A percentile compares a stretch with the other conserved stretches of the same genome.
phyloP scores from a whole-genome alignment of 2,113 vertebrate genomes.

The Eleginops maclovinus region DNA sequence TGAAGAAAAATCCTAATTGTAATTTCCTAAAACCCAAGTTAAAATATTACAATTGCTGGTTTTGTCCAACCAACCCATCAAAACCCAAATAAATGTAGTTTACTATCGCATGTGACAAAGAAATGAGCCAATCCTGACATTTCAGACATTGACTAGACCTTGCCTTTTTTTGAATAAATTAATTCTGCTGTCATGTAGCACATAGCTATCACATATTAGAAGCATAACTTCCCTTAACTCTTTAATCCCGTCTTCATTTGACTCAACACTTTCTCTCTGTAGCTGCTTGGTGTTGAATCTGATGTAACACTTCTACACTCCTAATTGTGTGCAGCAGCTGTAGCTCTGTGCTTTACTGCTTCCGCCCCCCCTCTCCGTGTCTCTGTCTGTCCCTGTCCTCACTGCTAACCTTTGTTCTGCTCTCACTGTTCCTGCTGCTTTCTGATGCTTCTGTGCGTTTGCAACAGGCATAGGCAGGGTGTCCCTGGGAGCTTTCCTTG shows the following conservation, averaged over 20 bases:
- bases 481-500: conserved; percentile 93
- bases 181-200: neutral
- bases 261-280: neutral
- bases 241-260: neutral
- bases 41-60: neutral
- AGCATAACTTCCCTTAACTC: neutral
- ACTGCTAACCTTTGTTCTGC: conserved; percentile 26
- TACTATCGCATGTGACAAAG: neutral
- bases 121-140: neutral
- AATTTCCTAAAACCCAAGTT: neutral
- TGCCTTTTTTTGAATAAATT: no score
- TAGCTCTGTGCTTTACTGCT: conserved; percentile 31
- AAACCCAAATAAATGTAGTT: neutral
- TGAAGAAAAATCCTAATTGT: neutral
- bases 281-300: conserved; percentile 15
- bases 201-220: neutral
- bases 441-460: conserved; percentile 66
- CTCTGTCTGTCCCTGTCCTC: conserved; percentile 15
- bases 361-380: neutral
- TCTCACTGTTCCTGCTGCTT: conserved; percentile 73
- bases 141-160: neutral
- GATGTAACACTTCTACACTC: conserved; percentile 11
- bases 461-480: conserved; percentile 91
- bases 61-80: neutral
- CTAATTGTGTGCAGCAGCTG: neutral